phyloP scores from a whole-genome alignment of 2,113 vertebrate genomes.

The Psittacula cyanocephala region DNA sequence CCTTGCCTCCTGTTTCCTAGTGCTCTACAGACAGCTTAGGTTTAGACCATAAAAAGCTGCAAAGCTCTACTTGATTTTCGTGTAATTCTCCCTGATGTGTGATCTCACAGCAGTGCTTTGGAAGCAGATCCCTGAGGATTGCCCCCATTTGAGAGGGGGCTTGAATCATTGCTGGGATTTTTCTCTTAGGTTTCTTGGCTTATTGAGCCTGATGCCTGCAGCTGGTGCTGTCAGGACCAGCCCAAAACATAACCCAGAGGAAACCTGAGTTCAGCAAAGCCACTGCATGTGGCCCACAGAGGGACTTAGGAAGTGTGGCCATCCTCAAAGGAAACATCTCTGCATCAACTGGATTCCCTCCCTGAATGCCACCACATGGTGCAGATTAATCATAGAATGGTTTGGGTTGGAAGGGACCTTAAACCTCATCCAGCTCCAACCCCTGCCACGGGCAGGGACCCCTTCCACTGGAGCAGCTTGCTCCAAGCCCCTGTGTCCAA shows the following conservation, averaged over 20 bases:
- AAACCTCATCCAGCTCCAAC: background rate
- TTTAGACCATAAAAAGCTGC: background rate
- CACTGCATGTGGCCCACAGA: background rate
- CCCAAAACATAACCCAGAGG: background rate
- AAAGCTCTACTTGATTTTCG: background rate
- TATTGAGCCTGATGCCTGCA: background rate
- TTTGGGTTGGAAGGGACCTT: background rate
- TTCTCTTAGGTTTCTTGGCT: background rate
- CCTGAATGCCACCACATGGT: fast-evolving
- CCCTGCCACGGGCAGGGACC: background rate
- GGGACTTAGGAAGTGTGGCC: background rate
- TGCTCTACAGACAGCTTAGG: background rate
- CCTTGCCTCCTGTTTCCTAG: background rate
- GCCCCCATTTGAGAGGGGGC: background rate
- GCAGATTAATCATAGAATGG: background rate
- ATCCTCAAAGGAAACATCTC: background rate
- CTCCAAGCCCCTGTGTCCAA: background rate
- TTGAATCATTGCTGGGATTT: background rate
- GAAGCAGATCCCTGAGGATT: background rate
- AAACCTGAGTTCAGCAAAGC: background rate
- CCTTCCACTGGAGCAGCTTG: background rate
- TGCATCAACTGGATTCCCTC: background rate
- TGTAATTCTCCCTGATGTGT: background rate
- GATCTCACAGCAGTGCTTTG: background rate
- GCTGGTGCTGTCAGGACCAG: background rate